A percentile compares a stretch with the other conserved stretches of the same genome.
These are phyloP conservation scores for Torymus texanus DNA, from an alignment of 2,888 invertebrate species.

Conservation along the genomic window DNA sequence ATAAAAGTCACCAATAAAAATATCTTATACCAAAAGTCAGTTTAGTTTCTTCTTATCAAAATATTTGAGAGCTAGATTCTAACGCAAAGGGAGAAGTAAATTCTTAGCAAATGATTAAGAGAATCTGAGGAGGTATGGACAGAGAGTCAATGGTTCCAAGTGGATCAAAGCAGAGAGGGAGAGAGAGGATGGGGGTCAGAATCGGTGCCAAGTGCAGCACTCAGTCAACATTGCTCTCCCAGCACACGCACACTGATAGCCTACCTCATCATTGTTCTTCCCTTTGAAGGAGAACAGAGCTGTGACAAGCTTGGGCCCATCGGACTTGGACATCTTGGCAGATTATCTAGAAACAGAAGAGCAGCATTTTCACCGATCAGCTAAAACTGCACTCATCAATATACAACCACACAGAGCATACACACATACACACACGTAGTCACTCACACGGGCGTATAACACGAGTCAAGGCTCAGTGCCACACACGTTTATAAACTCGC, in stretches of 20 bases:
- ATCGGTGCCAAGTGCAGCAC: conserved; percentile 49
- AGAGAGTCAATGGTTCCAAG: background rate
- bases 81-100: no score
- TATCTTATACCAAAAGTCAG: no score
- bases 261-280: conserved; percentile 96
- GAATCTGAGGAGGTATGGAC: no score
- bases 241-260: no score
- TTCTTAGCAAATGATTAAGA: no score
- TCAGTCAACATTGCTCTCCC: background rate
- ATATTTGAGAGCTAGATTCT: no score
- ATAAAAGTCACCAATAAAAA: no score
- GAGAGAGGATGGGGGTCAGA: conserved; percentile 5
- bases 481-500: no score
- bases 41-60: no score
- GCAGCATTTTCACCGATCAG: conserved; percentile 1
- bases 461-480: conserved; percentile 24
- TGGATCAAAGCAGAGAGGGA: conserved; percentile 29
- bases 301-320: conserved; percentile 81
- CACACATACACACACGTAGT: background rate
- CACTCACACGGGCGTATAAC: background rate
- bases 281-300: conserved; percentile 96
- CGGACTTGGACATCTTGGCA: conserved; percentile 68
- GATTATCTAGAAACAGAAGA: conserved; percentile 46
- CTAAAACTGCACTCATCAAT: background rate
- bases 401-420: background rate